These are phyloP conservation scores for Papio anubis DNA, from an alignment of 2,113 vertebrate genomes.

Conservation along the genomic window DNA sequence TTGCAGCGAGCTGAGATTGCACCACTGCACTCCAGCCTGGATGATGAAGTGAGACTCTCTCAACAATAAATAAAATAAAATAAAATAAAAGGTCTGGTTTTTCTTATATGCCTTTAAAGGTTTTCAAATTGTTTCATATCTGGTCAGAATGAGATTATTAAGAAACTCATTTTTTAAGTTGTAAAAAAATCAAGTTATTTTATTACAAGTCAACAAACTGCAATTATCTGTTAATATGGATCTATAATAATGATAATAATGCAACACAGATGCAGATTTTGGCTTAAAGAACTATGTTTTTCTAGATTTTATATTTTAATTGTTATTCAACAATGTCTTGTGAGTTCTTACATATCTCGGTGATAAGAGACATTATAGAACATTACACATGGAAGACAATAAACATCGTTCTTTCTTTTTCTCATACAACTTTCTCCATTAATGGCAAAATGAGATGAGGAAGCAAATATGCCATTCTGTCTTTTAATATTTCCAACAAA, in stretches of 20 bases:
- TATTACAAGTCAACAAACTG: background rate
- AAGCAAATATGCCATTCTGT: background rate
- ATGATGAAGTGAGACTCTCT: too few species aligned
- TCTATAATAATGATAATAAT: background rate
- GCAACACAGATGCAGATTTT: background rate
- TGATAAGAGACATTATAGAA: slow-evolving; percentile 9
- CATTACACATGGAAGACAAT: background rate
- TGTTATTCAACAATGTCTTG: background rate
- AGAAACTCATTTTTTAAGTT: slow-evolving; percentile 58
- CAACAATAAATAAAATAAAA: too few species aligned
- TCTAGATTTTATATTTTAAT: slow-evolving; percentile 36
- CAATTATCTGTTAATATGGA: background rate
- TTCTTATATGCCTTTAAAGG: background rate
- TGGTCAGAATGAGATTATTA: background rate
- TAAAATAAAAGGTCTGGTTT: background rate
- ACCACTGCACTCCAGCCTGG: too few species aligned
- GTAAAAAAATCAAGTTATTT: slow-evolving; percentile 1
- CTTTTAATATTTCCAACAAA: slow-evolving; percentile 28
- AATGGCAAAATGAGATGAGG: background rate
- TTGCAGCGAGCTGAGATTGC: too few species aligned
- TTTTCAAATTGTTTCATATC: slow-evolving; percentile 30
- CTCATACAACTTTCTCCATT: slow-evolving; percentile 13
- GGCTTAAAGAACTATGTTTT: background rate
- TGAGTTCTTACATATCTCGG: slow-evolving; percentile 1
- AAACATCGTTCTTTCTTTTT: background rate